Percentiles rank a stretch among this genome's conserved stretches.
Evolutionary conservation across 1,140 invertebrate genomes (phyloP).

Genomic region (Lepidostoma basale): DNA sequence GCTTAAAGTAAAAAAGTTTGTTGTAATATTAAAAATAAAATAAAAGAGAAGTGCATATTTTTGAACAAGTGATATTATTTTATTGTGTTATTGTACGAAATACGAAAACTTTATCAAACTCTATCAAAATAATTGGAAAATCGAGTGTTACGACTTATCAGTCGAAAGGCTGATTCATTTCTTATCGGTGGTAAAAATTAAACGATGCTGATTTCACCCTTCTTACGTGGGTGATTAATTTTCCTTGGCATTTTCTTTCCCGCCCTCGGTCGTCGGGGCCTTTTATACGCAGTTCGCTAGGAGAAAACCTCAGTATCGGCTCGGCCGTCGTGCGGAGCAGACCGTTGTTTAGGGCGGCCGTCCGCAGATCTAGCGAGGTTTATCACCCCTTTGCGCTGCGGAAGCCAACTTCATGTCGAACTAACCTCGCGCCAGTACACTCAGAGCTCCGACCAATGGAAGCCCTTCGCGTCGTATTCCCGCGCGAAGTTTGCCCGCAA

Average conservation of each 20-base stretch:
- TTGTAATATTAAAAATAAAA: no score
- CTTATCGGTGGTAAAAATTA: neutral
- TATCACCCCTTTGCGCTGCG: slow-evolving; percentile 20
- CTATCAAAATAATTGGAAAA: neutral
- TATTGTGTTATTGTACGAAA: no score
- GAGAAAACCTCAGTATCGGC: slow-evolving; percentile 19
- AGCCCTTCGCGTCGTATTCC: neutral
- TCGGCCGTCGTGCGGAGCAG: slow-evolving; percentile 20
- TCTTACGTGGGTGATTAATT: slow-evolving; percentile 2
- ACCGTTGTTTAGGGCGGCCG: slow-evolving; percentile 20
- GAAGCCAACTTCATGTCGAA: slow-evolving; percentile 14
- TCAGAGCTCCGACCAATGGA: neutral
- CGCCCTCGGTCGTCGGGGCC: neutral
- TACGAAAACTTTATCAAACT: neutral
- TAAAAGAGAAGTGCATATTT: no score
- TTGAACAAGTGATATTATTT: no score
- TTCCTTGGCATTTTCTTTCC: neutral
- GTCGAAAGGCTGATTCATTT: neutral
- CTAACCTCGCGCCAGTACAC: slow-evolving; percentile 6
- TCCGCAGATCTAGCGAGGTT: slow-evolving; percentile 18
- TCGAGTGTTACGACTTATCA: neutral
- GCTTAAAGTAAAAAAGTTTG: neutral
- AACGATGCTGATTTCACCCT: neutral
- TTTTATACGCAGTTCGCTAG: slow-evolving; percentile 14
- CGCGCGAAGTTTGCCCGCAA: slow-evolving; percentile 21